Evolutionary conservation across 2,113 vertebrate species (phyloP).

Genomic region (Halichoeres trimaculatus): DNA sequence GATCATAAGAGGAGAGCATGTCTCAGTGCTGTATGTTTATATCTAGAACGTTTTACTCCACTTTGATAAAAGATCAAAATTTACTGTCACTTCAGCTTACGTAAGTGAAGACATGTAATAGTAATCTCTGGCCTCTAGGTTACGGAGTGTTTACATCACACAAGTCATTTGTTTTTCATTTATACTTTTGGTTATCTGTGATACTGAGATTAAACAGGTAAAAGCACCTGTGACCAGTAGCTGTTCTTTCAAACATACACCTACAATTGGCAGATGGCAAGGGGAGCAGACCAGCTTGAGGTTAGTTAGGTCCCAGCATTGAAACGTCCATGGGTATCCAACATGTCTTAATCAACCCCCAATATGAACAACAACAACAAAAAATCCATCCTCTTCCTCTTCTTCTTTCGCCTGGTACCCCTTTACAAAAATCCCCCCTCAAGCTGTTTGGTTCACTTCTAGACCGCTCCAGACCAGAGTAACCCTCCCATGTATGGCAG

Average conservation of each 20-base stretch:
- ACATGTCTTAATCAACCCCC: too few relatives aligned
- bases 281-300: not conserved
- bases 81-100: slow-evolving; percentile 1
- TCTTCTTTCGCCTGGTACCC: too few relatives aligned
- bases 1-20: slow-evolving; percentile 14
- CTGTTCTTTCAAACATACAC: not conserved
- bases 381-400: too few relatives aligned
- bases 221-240: not conserved
- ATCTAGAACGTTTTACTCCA: not conserved
- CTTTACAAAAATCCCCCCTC: too few relatives aligned
- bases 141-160: not conserved
- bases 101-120: not conserved
- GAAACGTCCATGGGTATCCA: too few relatives aligned
- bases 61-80: slow-evolving; percentile 5
- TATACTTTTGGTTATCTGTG: not conserved
- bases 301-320: slow-evolving; percentile 3
- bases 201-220: not conserved
- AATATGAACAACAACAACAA: too few relatives aligned
- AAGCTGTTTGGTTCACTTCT: too few relatives aligned
- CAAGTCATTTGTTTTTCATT: too few relatives aligned
- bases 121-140: not conserved
- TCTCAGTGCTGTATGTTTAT: not conserved
- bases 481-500: too few relatives aligned
- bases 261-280: not conserved
- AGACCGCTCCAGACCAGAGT: too few relatives aligned